Evolutionary conservation across 1,140 invertebrate genomes (phyloP), one percentile per base, ranked within the genome.

Genomic region (Eubasilissa regina): DNA sequence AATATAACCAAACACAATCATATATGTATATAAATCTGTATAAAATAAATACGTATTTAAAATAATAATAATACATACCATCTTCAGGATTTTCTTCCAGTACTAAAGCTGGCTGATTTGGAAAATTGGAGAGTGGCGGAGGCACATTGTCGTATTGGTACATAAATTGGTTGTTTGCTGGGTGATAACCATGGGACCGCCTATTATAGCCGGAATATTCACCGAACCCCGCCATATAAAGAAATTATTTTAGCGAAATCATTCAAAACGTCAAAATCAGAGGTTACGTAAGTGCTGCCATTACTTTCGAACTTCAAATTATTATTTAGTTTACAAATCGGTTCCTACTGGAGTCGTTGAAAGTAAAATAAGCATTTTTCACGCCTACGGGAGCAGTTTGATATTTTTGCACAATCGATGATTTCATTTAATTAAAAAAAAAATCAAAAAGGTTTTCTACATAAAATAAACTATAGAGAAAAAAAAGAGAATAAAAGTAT

Each of bases 81-180:
- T 91, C 90, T 75, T 91, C 90, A 43, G 89, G 86, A 78, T 84
- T 85, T 82, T 91, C 89, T 75, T 90, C 87, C 85, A 88, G 86
- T 25, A 89, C 84, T 43, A 77, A 68, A 8, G 62, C 62, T n/a
- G 60, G 75, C 10, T 76, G 74, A 0, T 13, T 21, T 3, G 60
- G 75, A n/a, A 66, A 66, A 77, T 48, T 56, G 17, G 44, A 45
- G 35, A 48, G 48, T 64, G 15, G 55, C 8, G 56, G 19, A 6
- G 13, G 56, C 15, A 47, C 12, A 47, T 64, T 19, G 0, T 75
- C 88, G 81, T 85, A 85, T 64, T 88, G 87, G 25, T 68, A 48
- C 58, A 55, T 66, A 47, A 77, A 68, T 10, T 77, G 60, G 17
- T 51, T 51, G 25, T 56, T 53, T 13, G 75, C 4, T 13, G 86